Conservation (phyloP, 2,113 vertebrate species). For the Dasyprocta punctata region DNA sequence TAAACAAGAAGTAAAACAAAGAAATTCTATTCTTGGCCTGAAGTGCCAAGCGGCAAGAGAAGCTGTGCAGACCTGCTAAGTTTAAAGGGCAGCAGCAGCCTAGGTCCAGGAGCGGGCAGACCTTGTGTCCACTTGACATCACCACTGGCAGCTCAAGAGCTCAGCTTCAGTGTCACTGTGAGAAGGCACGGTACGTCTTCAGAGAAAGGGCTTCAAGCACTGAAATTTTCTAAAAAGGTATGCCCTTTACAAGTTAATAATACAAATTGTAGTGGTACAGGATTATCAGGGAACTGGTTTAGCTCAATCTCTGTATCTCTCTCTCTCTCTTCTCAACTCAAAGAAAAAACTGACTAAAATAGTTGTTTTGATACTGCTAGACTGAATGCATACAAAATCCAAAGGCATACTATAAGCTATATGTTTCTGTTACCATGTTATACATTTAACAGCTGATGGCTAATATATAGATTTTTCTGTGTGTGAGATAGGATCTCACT, state of each 20-base stretch:
- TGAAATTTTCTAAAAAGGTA: not conserved
- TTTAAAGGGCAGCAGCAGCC: not conserved
- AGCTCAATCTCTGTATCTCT: not conserved
- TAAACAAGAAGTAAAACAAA: not conserved
- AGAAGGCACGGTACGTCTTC: not conserved
- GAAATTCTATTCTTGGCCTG: not conserved
- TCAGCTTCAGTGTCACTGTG: not conserved
- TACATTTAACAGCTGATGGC: not conserved
- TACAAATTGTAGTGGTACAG: not conserved
- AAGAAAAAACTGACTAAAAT: not conserved
- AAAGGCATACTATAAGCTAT: not conserved
- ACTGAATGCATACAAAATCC: not conserved
- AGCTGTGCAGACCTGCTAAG: not conserved
- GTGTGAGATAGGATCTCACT: too few species aligned
- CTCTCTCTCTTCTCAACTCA: not conserved
- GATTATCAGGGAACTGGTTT: not conserved
- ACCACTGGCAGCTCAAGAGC: not conserved
- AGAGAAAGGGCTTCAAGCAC: not conserved
- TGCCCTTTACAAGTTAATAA: not conserved
- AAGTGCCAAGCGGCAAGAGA: not conserved
- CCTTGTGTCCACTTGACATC: not conserved
- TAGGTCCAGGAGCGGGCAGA: not conserved
- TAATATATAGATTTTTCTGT: not conserved
- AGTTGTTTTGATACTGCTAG: not conserved
- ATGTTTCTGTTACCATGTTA: not conserved